phyloP scores from a whole-genome alignment of 2,113 vertebrate species.

The Mellivora capensis region DNA sequence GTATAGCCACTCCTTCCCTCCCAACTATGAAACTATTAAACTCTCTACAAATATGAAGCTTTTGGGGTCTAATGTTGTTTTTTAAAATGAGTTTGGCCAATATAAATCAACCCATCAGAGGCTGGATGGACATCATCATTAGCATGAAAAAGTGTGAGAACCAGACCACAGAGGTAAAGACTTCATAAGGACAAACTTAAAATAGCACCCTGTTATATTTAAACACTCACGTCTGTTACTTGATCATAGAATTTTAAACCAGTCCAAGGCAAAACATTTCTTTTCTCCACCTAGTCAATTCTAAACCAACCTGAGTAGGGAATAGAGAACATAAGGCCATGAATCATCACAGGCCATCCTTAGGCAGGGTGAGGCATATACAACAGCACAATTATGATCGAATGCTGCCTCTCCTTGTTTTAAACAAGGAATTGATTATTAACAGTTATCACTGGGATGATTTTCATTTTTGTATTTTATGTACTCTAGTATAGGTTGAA shows the following conservation, averaged over 20 bases:
- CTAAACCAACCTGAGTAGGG: not conserved
- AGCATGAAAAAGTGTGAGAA: slow-evolving; percentile 28
- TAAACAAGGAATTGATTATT: slow-evolving; percentile 42
- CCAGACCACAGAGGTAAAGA: not conserved
- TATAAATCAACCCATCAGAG: not conserved
- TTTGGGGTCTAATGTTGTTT: not conserved
- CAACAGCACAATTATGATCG: not conserved
- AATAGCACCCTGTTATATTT: slow-evolving; percentile 15
- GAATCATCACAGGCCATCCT: not conserved
- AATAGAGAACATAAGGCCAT: slow-evolving; percentile 3
- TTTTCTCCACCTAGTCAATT: slow-evolving; percentile 14
- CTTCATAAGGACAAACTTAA: slow-evolving; percentile 4
- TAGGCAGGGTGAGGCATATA: not conserved
- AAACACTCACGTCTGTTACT: not conserved
- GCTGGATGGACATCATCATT: not conserved
- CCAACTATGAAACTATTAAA: not conserved
- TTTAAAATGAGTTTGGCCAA: not conserved
- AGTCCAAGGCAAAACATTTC: slow-evolving; percentile 11
- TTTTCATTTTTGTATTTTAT: slow-evolving; percentile 48
- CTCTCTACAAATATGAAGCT: not conserved
- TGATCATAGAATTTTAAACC: slow-evolving; percentile 36
- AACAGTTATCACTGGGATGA: not conserved
- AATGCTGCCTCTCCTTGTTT: not conserved
- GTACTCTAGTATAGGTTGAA: not conserved
- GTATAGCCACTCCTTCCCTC: not conserved